phyloP scores from a whole-genome alignment of 2,888 invertebrate genomes.

The Fragum whitleyi region DNA sequence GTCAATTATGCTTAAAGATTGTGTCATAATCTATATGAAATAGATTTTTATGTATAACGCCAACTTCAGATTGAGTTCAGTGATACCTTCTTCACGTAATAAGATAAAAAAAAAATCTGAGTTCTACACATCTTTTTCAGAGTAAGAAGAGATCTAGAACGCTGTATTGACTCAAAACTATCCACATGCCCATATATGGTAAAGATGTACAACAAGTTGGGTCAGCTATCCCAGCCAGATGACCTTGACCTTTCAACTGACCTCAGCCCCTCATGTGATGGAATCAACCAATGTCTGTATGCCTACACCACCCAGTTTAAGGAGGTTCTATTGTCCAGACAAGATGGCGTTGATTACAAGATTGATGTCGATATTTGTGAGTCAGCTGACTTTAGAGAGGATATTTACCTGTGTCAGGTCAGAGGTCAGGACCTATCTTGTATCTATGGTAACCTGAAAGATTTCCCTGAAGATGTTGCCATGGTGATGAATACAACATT shows the following conservation, averaged over 20 bases:
- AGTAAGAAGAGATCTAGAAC: constrained; percentile 14
- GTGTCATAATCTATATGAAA: too few species aligned
- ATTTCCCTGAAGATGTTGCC: constrained; percentile 52
- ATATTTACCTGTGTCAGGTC: constrained; percentile 19
- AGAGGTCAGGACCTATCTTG: constrained; percentile 26
- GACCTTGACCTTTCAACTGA: not conserved
- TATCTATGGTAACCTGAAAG: constrained; percentile 12
- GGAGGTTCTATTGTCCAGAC: constrained; percentile 5
- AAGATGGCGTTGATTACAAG: not conserved
- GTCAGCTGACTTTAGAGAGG: not conserved
- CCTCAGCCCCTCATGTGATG: constrained; percentile 6
- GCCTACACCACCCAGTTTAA: constrained; percentile 16
- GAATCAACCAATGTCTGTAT: constrained; percentile 35
- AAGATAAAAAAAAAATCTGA: too few species aligned
- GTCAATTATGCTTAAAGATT: too few species aligned
- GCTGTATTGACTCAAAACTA: constrained; percentile 35
- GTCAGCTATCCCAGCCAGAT: not conserved
- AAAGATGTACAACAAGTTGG: constrained; percentile 32
- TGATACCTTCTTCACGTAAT: too few species aligned
- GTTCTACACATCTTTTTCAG: too few species aligned
- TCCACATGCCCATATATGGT: constrained; percentile 38
- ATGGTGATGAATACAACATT: constrained; percentile 25
- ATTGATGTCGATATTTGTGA: constrained; percentile 1
- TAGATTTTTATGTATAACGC: too few species aligned
- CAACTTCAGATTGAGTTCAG: too few species aligned